Conservation (phyloP, 2,888 invertebrate species). For the Barypeithes pellucidus region DNA sequence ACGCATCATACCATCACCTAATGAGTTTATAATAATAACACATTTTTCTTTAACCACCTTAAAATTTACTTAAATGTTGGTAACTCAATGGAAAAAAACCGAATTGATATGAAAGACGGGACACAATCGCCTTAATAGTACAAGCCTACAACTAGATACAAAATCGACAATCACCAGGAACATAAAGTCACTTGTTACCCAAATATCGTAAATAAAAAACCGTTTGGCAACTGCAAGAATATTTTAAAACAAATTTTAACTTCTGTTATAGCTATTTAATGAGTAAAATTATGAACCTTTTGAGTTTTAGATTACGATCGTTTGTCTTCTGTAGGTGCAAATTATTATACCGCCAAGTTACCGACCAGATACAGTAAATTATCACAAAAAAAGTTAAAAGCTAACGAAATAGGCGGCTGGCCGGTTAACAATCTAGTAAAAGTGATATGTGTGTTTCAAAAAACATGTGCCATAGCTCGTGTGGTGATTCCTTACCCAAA, state of each 20-base stretch:
- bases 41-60: slow-evolving; percentile 3
- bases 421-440: no score
- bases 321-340: not conserved
- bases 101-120: slow-evolving; percentile 38
- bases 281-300: slow-evolving; percentile 24
- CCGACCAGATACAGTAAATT: no score
- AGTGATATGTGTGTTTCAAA: no score
- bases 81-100: slow-evolving; percentile 20
- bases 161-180: slow-evolving; percentile 43
- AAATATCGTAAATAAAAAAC: slow-evolving; percentile 40
- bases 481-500: no score
- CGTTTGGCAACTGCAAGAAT: slow-evolving; percentile 47
- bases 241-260: slow-evolving; percentile 30
- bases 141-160: slow-evolving; percentile 36
- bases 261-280: slow-evolving; percentile 17
- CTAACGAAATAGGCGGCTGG: no score
- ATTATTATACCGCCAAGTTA: no score
- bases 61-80: slow-evolving; percentile 13
- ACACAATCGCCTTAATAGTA: slow-evolving; percentile 30
- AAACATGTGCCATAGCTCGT: no score
- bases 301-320: slow-evolving; percentile 11
- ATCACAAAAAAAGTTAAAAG: no score
- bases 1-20: not conserved
- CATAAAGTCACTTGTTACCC: slow-evolving; percentile 35
- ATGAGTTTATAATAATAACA: not conserved